Percentiles rank a stretch among this genome's conserved stretches.
Conservation (phyloP, 2,888 invertebrate genomes). For the Campoplex nolae region DNA sequence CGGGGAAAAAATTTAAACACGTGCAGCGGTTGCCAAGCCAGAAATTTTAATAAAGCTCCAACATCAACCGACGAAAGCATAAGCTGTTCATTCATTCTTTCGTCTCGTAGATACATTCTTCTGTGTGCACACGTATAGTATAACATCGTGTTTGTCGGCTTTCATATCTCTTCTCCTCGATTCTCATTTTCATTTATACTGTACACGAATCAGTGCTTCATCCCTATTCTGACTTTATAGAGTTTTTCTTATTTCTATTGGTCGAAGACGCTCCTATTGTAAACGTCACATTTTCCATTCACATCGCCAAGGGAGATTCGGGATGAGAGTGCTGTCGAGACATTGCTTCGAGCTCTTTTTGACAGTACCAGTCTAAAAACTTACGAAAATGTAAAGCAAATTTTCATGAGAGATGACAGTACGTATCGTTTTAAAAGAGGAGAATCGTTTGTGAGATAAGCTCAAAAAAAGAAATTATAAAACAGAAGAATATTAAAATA, state of each 20-base stretch:
- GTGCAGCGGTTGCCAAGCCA: conserved; percentile 30
- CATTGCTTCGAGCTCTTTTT: conserved; percentile 35
- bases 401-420: conserved; percentile 1
- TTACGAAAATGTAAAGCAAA: not conserved
- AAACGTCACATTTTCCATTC: conserved; percentile 33
- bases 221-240: conserved; percentile 23
- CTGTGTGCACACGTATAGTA: conserved; percentile 40
- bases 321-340: conserved; percentile 44
- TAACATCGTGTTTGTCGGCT: conserved; percentile 39
- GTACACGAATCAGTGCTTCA: not conserved
- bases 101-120: conserved; percentile 35
- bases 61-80: conserved; percentile 47
- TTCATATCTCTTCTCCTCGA: not conserved
- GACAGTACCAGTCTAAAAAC: not conserved
- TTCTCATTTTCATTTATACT: conserved; percentile 51
- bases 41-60: conserved; percentile 54
- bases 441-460: conserved; percentile 19
- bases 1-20: conserved; percentile 35
- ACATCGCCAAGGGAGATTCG: conserved; percentile 20
- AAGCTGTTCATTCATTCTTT: conserved; percentile 52
- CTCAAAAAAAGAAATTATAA: not conserved
- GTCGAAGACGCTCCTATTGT: conserved; percentile 31
- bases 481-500: not conserved
- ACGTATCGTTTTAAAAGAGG: not conserved
- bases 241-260: conserved; percentile 38